These are phyloP conservation scores for Diabrotica virgifera DNA, from an alignment of 1,140 invertebrate species.

Conservation along the genomic window DNA sequence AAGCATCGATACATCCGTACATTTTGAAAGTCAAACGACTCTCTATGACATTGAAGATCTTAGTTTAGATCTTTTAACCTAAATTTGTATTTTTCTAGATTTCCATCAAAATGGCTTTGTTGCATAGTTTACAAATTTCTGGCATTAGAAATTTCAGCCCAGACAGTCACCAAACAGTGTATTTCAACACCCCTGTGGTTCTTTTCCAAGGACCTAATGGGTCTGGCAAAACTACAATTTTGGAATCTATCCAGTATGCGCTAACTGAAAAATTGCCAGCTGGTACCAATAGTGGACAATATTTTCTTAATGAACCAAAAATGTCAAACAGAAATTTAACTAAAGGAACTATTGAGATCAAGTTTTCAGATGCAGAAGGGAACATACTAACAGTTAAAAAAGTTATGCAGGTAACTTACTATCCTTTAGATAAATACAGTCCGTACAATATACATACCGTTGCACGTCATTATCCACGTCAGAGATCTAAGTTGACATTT, in stretches of 20 bases:
- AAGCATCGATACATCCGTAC: too few species aligned
- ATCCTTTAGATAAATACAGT: too few species aligned
- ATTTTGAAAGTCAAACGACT: too few species aligned
- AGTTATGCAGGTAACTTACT: not conserved
- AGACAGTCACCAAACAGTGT: conserved; percentile 67
- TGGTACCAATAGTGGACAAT: conserved; percentile 72
- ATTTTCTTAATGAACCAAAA: conserved; percentile 92
- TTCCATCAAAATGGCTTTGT: conserved; percentile 67
- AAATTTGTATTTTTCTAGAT: too few species aligned
- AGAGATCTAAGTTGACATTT: too few species aligned
- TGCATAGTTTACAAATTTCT: conserved; percentile 62
- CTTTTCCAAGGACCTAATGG: conserved; percentile 96
- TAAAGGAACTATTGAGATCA: conserved; percentile 57
- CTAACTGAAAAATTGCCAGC: conserved; percentile 87
- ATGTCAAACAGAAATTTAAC: conserved; percentile 58
- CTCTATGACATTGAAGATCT: too few species aligned
- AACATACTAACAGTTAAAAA: conserved; percentile 25
- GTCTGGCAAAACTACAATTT: conserved; percentile 98
- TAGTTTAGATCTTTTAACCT: too few species aligned
- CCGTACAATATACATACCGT: too few species aligned
- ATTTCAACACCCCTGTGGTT: conserved; percentile 86
- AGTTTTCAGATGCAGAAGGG: conserved; percentile 23
- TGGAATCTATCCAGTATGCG: conserved; percentile 90
- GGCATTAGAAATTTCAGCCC: conserved; percentile 90
- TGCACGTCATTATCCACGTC: too few species aligned